Evolutionary conservation across 1,140 invertebrate genomes (phyloP).

Genomic region (Drosophila kikkawai): DNA sequence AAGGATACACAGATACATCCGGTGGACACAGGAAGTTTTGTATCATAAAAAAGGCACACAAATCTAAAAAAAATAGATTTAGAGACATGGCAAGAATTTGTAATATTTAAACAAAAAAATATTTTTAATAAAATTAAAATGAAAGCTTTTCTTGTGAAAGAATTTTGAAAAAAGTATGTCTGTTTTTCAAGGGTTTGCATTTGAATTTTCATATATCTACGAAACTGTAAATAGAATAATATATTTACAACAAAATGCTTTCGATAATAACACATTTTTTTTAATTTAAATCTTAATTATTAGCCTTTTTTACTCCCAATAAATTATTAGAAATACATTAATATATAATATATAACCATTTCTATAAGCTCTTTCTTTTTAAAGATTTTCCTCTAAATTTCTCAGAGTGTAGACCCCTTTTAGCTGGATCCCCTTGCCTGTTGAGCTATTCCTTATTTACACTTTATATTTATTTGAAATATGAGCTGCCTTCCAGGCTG

Average conservation of each 20-base stretch:
- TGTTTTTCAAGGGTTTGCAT: neutral
- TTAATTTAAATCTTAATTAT: neutral
- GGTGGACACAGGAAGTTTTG: constrained; percentile 23
- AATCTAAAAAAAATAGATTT: neutral
- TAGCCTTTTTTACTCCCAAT: neutral
- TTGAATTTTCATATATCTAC: neutral
- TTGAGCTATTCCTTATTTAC: constrained; percentile 49
- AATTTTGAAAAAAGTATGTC: too few species aligned
- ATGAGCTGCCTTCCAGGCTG: constrained; percentile 53
- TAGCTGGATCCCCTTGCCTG: constrained; percentile 16
- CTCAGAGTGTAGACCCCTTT: neutral
- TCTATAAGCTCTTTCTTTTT: too few species aligned
- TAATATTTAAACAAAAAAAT: neutral
- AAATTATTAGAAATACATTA: neutral
- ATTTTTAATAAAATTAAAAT: neutral
- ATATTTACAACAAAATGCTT: neutral
- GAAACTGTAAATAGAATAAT: neutral
- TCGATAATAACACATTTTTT: neutral
- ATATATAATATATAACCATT: neutral
- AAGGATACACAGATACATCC: constrained; percentile 31
- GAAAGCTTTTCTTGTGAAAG: too few species aligned
- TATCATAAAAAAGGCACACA: neutral
- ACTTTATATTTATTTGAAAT: constrained; percentile 69
- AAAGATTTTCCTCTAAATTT: neutral
- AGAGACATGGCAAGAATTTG: too few species aligned